Base-by-base conservation (phyloP, 1,140 invertebrate genomes). In the Lanistes nyassanus region DNA sequence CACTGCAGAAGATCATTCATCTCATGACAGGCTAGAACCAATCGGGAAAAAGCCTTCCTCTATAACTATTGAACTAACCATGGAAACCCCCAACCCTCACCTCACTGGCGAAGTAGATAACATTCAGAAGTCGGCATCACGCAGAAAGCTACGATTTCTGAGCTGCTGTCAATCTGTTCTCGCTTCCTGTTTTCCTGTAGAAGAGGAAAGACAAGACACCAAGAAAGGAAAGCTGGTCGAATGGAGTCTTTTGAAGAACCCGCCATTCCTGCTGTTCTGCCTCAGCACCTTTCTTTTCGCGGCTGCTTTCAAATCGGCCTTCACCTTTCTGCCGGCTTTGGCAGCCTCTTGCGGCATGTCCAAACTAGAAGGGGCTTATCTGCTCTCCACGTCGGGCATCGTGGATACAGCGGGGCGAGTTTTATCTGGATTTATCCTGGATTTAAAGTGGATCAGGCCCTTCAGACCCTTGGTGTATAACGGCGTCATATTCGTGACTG, bases 271-370 rank as follows among this genome's bases (percentile, higher is more conserved):
- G 16, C 73, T 81, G 31, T 82, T 80, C 53, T 83, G 83, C 77
- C 29, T 83, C 11, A 81, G 82, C 26, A 82, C 85, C 31, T 76
- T 81, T 58, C 55, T 86, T 26, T 84, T 84, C 60, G 82, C 83
- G 0, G 42, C 82, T 23, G 78, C 83, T 0, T 85, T 82, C 42
- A 81, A 85, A 36, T 75, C 81, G 0, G 79, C 81, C 23, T 82
- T 83, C 68, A 82, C 83, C 21, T 87, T 87, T 75, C 74, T 87
- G 31, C 83, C 84, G 16, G 81, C 84, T 0, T 79, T 83, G 34
- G 82, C 79, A 0, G 78, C 79, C 60, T 81, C 83, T 16, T 73
- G 76, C 13, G 86, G 86, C 0, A 65, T 81, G 2, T 71, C 65
- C 36, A 67, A 80, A 36, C 55, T 79, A 3, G 58, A 85, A 51